A percentile compares a stretch with the other conserved stretches of the same genome.
These are phyloP conservation scores for Tringa solitaria DNA, from an alignment of 2,113 vertebrate species.

Conservation along the genomic window DNA sequence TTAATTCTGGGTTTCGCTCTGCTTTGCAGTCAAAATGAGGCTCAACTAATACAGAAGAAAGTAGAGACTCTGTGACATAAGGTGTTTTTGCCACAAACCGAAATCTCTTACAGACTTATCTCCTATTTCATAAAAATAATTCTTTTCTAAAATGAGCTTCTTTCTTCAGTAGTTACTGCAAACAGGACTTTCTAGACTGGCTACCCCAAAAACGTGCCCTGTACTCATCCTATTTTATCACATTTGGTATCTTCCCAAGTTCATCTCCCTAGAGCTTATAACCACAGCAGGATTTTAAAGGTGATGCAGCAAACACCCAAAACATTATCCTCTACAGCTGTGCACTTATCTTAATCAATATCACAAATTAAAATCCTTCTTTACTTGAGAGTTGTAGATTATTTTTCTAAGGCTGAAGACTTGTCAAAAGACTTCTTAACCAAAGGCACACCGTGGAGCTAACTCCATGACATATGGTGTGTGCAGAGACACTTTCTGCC, in stretches of 20 bases:
- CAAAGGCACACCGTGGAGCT: neutral
- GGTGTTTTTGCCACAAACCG: neutral
- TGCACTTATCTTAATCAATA: neutral
- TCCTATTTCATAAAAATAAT: neutral
- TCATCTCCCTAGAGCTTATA: neutral
- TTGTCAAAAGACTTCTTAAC: neutral
- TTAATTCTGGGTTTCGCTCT: neutral
- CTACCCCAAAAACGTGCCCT: neutral
- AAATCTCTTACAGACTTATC: neutral
- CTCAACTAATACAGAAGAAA: neutral
- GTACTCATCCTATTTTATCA: neutral
- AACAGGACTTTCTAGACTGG: neutral
- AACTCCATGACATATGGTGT: fast-evolving
- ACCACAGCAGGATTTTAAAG: neutral
- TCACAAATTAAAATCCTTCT: neutral
- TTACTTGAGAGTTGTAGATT: neutral
- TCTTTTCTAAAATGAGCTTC: neutral
- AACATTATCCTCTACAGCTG: neutral
- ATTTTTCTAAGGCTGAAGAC: neutral
- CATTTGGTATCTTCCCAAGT: neutral
- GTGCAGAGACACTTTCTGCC: neutral
- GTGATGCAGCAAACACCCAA: neutral
- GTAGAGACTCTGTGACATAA: neutral
- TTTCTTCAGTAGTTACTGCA: neutral
- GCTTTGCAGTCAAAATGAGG: neutral